These are phyloP conservation scores for Drosophila virilis DNA, from an alignment of 1,140 invertebrate genomes.

Conservation along the genomic window DNA sequence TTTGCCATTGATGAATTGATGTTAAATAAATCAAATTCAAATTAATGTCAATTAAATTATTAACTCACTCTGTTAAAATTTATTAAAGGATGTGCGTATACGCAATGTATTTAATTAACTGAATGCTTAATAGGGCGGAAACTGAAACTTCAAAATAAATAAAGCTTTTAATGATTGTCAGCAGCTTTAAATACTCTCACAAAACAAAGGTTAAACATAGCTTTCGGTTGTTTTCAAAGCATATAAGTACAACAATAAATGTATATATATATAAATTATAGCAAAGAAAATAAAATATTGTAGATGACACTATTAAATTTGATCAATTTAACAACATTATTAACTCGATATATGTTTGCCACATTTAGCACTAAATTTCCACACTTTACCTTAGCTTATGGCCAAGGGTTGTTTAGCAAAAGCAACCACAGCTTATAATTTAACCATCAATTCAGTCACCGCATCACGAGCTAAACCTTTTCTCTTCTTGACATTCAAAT, in stretches of 20 bases:
- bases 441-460: constrained; percentile 26
- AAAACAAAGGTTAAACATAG: too few species aligned
- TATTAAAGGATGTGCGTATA: constrained; percentile 17
- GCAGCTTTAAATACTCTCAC: too few species aligned
- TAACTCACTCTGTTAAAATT: constrained; percentile 17
- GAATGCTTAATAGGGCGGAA: background rate
- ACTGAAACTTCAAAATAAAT: too few species aligned
- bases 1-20: constrained; percentile 32
- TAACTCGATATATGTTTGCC: background rate
- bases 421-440: constrained; percentile 30
- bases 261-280: too few species aligned
- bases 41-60: constrained; percentile 48
- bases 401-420: background rate
- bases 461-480: background rate
- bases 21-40: constrained; percentile 33
- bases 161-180: too few species aligned
- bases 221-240: too few species aligned
- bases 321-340: background rate
- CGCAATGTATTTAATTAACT: constrained; percentile 20
- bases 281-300: too few species aligned
- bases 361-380: background rate
- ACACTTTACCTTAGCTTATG: constrained; percentile 9
- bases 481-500: constrained; percentile 47
- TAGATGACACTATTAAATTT: too few species aligned
- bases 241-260: too few species aligned